A percentile compares a stretch with the other conserved stretches of the same genome.
Evolutionary conservation across 2,113 vertebrate genomes (phyloP).

Genomic region (Cryptotis parvus): DNA sequence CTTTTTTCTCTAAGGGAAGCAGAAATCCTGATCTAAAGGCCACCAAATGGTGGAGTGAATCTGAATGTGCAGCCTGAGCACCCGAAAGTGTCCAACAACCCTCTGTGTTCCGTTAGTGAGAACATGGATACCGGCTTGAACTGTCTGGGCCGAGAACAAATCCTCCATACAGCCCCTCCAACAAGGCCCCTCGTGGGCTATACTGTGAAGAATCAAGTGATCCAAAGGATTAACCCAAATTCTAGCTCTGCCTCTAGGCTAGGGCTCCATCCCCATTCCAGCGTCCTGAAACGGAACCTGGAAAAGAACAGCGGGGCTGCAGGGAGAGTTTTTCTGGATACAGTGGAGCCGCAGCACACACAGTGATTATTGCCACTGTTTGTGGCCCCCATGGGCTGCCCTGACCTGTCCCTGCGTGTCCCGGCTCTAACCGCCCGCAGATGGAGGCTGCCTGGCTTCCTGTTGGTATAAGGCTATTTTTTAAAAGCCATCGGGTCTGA

Average conservation of each 20-base stretch:
- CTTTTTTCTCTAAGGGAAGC: too few relatives aligned
- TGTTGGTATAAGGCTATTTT: slow-evolving; percentile 67
- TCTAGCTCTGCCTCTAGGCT: not conserved
- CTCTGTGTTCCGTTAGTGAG: too few relatives aligned
- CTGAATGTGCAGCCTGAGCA: too few relatives aligned
- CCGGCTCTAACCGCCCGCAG: not conserved
- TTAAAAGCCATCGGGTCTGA: slow-evolving; percentile 63
- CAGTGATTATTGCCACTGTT: not conserved
- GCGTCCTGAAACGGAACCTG: not conserved
- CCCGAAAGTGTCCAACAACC: too few relatives aligned
- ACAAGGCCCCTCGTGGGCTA: too few relatives aligned
- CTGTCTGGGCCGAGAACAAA: too few relatives aligned
- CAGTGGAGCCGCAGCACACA: not conserved
- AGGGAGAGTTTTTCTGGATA: not conserved
- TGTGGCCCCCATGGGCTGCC: not conserved
- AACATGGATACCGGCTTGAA: too few relatives aligned
- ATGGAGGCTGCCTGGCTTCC: not conserved
- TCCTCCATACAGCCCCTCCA: too few relatives aligned
- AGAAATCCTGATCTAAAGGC: too few relatives aligned
- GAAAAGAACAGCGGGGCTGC: not conserved
- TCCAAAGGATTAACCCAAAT: not conserved
- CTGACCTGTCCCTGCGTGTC: not conserved
- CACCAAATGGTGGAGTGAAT: too few relatives aligned
- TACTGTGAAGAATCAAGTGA: not conserved
- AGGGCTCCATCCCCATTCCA: not conserved